Percentiles rank a stretch among this genome's conserved stretches.
phyloP scores from a whole-genome alignment of 2,888 invertebrate genomes.

The Cephus sareptanus region DNA sequence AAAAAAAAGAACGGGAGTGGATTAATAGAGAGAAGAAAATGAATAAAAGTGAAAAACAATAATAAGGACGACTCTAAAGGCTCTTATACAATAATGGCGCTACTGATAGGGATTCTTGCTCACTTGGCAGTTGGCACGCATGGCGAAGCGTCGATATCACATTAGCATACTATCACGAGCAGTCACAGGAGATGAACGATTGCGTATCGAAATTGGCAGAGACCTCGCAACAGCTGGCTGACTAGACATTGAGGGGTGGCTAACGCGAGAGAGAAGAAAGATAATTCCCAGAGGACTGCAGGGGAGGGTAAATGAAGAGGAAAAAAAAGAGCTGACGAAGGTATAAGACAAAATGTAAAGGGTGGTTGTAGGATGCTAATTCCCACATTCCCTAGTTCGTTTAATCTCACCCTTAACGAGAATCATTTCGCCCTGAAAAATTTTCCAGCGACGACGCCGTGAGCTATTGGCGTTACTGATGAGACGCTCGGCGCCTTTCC shows the following conservation, averaged over 20 bases:
- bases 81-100: not conserved
- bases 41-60: not conserved
- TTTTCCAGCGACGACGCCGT: constrained; percentile 8
- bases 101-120: not conserved
- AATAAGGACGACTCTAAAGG: not conserved
- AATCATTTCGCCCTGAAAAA: constrained; percentile 4
- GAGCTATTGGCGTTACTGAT: constrained; percentile 13
- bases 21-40: not conserved
- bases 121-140: not conserved
- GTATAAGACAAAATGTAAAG: not conserved
- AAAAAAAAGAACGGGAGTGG: not conserved
- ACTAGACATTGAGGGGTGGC: not conserved
- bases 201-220: not conserved
- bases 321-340: not conserved
- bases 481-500: not conserved
- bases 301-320: not conserved
- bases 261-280: not conserved
- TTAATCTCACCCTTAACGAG: not conserved
- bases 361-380: not conserved
- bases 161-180: not conserved
- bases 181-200: not conserved
- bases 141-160: not conserved
- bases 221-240: not conserved
- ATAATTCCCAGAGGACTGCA: not conserved
- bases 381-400: not conserved